Evolutionary conservation across 35 echinoderm and acorn worm genomes (phyloP).

Genomic region (Patiria miniata): DNA sequence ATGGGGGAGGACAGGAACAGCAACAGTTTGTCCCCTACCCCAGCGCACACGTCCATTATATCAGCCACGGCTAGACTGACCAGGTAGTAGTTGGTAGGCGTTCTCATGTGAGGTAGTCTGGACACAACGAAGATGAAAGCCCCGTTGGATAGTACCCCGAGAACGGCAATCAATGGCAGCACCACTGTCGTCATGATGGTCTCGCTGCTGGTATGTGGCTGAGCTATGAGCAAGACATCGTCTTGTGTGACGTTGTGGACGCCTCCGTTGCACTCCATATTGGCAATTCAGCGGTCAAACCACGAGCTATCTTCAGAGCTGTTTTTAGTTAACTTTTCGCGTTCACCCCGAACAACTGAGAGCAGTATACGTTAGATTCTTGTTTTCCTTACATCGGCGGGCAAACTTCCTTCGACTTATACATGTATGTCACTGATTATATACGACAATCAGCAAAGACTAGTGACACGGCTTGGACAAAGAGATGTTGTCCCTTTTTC

Average conservation of each 20-base stretch:
- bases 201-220: background rate
- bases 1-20: slow-evolving; percentile 1
- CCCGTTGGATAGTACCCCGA: slow-evolving; percentile 2
- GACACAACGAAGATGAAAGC: slow-evolving; percentile 32
- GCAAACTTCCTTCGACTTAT: no score
- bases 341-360: no score
- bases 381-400: no score
- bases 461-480: no score
- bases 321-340: no score
- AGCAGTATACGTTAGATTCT: no score
- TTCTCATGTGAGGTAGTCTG: slow-evolving; percentile 15
- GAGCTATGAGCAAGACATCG: no score
- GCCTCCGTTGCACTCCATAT: background rate
- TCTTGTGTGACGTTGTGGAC: background rate
- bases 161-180: background rate
- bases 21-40: background rate
- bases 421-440: no score
- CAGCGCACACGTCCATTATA: background rate
- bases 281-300: background rate
- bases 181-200: background rate
- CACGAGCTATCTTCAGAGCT: no score
- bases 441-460: no score
- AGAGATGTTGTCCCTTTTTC: no score
- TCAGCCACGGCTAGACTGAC: slow-evolving; percentile 19
- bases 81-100: slow-evolving; percentile 22